Conservation (phyloP, 2,113 vertebrate species). For the Phycodurus eques region DNA sequence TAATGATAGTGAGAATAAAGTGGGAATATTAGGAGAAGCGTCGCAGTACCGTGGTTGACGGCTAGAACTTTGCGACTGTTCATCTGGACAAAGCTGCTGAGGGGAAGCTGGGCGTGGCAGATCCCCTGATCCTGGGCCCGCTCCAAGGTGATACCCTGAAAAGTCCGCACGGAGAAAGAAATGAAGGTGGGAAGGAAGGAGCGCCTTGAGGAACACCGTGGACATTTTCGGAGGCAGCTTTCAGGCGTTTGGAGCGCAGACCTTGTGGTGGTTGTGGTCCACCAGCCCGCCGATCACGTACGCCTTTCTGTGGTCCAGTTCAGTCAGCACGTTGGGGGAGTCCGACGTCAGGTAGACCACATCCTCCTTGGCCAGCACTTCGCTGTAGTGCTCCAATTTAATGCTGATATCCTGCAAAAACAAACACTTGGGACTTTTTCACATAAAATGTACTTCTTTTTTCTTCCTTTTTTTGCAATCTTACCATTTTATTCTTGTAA, state of each 20-base stretch:
- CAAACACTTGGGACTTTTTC: background rate
- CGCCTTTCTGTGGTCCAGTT: conserved; percentile 87
- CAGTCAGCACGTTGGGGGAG: conserved; percentile 85
- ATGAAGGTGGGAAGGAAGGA: background rate
- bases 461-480: background rate
- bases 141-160: conserved; percentile 86
- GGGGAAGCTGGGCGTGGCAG: conserved; percentile 89
- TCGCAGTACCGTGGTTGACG: conserved; percentile 86
- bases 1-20: background rate
- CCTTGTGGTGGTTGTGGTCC: conserved; percentile 99
- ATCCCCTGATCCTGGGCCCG: conserved; percentile 85
- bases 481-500: background rate
- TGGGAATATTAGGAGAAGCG: background rate
- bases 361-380: conserved; percentile 84
- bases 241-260: conserved; percentile 34
- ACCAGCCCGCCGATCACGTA: conserved; percentile 96
- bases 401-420: conserved; percentile 84
- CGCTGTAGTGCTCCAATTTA: conserved; percentile 82
- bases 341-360: conserved; percentile 95
- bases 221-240: background rate
- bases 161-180: background rate
- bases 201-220: background rate
- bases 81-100: conserved; percentile 93
- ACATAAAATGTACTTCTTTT: background rate
- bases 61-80: conserved; percentile 95